Conservation (phyloP, 2,113 vertebrate species). For the Melanerpes aurifrons region DNA sequence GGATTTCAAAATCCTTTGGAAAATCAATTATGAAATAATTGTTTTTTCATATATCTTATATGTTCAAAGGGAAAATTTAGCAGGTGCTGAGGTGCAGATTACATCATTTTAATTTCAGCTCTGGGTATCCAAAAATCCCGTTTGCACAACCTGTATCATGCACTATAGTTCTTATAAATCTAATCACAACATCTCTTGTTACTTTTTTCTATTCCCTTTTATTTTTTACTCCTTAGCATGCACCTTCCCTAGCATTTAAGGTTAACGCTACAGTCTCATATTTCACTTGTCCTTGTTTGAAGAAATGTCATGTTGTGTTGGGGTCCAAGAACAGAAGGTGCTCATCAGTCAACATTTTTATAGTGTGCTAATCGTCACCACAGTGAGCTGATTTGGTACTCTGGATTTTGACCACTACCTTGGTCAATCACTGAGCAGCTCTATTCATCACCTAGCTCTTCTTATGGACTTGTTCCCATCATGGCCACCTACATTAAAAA, state of each 20-base stretch:
- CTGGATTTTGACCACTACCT: constrained; percentile 69
- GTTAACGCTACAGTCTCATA: constrained; percentile 19
- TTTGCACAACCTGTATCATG: constrained; percentile 7
- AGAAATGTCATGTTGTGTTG: constrained; percentile 53
- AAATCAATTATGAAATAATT: not conserved
- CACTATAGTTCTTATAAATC: constrained; percentile 9
- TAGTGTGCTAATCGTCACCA: constrained; percentile 44
- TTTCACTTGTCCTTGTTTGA: constrained; percentile 43
- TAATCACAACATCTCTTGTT: constrained; percentile 60
- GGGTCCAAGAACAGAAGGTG: constrained; percentile 63
- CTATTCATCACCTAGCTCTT: constrained; percentile 75
- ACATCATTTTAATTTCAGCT: not conserved
- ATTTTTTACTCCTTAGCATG: constrained; percentile 20
- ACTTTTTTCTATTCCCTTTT: constrained; percentile 21
- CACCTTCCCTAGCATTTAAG: constrained; percentile 7
- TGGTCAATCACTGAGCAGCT: constrained; percentile 74
- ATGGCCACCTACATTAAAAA: constrained; percentile 52
- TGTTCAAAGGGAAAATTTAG: not conserved
- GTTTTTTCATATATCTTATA: rapidly evolving
- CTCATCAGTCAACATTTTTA: constrained; percentile 72
- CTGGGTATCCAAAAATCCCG: not conserved
- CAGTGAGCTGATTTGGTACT: constrained; percentile 72
- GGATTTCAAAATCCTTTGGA: not conserved
- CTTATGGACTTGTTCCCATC: constrained; percentile 65
- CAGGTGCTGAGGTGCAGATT: not conserved